phyloP scores from a whole-genome alignment of 2,888 invertebrate species.

The Melolontha melolontha region DNA sequence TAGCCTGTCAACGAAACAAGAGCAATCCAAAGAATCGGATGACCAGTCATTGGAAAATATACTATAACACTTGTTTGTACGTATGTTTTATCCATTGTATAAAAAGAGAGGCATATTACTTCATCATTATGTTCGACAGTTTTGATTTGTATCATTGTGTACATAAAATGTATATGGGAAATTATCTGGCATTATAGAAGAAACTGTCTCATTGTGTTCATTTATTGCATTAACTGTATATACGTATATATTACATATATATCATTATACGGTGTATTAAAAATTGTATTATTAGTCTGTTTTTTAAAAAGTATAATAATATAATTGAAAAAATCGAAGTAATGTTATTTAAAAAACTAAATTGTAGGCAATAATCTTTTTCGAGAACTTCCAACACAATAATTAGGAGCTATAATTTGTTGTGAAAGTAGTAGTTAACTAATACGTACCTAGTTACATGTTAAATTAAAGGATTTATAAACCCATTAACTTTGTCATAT shows the following conservation, averaged over 20 bases:
- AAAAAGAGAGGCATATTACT: too few species aligned
- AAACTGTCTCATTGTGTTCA: conserved; percentile 34
- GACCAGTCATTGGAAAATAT: conserved; percentile 1
- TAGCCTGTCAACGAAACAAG: conserved; percentile 19
- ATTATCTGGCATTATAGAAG: conserved; percentile 32
- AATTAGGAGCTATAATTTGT: not conserved
- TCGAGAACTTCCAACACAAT: conserved; percentile 10
- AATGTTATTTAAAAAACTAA: conserved; percentile 20
- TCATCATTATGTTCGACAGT: too few species aligned
- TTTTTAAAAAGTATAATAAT: not conserved
- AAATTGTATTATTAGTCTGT: conserved; percentile 25
- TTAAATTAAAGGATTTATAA: too few species aligned
- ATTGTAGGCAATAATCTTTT: too few species aligned
- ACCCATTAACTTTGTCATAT: too few species aligned
- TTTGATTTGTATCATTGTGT: conserved; percentile 28
- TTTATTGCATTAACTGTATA: conserved; percentile 8
- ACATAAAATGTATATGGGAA: conserved; percentile 33
- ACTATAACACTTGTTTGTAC: conserved; percentile 31
- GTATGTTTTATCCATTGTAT: conserved; percentile 9
- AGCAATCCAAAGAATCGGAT: not conserved
- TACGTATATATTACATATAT: conserved; percentile 16
- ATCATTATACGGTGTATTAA: conserved; percentile 26
- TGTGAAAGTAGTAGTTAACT: too few species aligned
- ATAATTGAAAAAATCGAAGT: conserved; percentile 9
- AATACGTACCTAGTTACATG: too few species aligned